Conservation (phyloP, 2,888 invertebrate genomes). For the Limulus polyphemus region DNA sequence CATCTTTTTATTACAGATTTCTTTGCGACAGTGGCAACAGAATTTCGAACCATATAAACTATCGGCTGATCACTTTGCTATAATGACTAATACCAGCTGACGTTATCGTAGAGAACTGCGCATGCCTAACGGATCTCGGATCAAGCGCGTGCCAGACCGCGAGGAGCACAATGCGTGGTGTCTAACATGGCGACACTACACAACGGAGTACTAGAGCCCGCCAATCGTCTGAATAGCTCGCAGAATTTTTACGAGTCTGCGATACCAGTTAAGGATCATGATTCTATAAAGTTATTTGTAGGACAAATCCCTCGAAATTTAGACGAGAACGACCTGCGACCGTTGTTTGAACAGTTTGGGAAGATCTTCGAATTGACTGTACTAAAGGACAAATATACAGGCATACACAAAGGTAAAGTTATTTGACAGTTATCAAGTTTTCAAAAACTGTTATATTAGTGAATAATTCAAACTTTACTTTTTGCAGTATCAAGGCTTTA, state of each 20-base stretch:
- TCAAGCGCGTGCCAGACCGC: conserved; percentile 5
- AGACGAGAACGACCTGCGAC: conserved; percentile 71
- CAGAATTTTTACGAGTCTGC: conserved; percentile 4
- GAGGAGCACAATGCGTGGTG: no score
- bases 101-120: no score
- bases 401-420: conserved; percentile 77
- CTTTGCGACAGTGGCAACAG: no score
- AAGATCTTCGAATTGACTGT: conserved; percentile 89
- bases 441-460: no score
- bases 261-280: conserved; percentile 17
- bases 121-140: not conserved
- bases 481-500: no score
- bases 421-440: no score
- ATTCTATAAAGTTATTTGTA: conserved; percentile 35
- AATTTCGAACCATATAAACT: no score
- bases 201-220: conserved; percentile 18
- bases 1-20: no score
- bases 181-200: conserved; percentile 23
- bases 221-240: conserved; percentile 2
- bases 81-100: no score
- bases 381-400: conserved; percentile 85
- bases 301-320: conserved; percentile 84
- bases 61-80: no score
- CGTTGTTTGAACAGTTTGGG: conserved; percentile 84
- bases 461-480: no score